These are phyloP conservation scores for Sympetrum striolatum DNA, from an alignment of 2,888 invertebrate species.

Conservation along the genomic window DNA sequence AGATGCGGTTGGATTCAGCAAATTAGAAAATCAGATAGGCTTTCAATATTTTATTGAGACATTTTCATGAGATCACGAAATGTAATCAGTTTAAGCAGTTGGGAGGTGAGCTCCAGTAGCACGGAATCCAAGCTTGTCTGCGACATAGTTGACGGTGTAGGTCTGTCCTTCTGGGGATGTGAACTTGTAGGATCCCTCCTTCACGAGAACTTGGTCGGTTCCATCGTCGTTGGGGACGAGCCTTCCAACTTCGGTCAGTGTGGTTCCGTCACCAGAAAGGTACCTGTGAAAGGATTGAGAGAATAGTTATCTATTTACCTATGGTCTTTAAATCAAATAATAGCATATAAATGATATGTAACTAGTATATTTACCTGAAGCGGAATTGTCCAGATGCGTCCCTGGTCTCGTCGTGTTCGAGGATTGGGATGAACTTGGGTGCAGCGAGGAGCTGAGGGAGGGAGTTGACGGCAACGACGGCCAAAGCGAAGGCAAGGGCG, in stretches of 20 bases:
- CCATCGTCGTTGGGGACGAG: not conserved
- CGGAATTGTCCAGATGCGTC: not conserved
- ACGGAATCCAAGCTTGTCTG: not conserved
- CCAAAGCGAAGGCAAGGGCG: not conserved
- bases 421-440: not conserved
- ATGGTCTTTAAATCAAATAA: not conserved
- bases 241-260: not conserved
- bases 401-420: not conserved
- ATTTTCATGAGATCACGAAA: not conserved
- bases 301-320: not conserved
- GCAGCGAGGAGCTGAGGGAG: not conserved
- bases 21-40: too few relatives aligned
- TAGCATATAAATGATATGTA: not conserved
- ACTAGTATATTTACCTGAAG: not conserved
- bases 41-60: too few relatives aligned
- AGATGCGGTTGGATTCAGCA: too few relatives aligned
- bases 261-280: slow-evolving; percentile 16
- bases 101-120: not conserved
- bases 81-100: not conserved
- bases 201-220: slow-evolving; percentile 4
- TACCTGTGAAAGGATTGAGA: not conserved
- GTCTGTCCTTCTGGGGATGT: slow-evolving; percentile 15
- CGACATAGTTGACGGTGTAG: not conserved
- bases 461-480: not conserved
- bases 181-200: slow-evolving; percentile 11